Base-by-base conservation (phyloP, 2,113 vertebrate genomes). In the Coptodon rendalli region DNA sequence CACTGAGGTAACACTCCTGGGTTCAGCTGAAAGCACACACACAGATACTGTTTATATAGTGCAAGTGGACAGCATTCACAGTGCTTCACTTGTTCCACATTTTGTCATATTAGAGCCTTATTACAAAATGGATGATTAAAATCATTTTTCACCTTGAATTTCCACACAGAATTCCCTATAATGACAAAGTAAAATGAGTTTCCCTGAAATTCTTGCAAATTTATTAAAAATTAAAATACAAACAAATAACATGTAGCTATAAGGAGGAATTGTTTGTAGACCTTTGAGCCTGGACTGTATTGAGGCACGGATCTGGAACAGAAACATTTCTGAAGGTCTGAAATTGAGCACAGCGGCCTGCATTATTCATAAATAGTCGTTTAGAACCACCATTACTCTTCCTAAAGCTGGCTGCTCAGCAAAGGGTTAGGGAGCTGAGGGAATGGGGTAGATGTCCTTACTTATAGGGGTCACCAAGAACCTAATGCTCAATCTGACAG, bases 1-100 rank as follows among this genome's bases (percentile, higher is more conserved):
- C 98, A 98, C 14, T 86, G 88, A 19, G 97, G 97, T 82, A 97
- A 88, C 66, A 83, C 36, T 48, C 68, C 91, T 24, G 95, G 91
- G 22, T 96, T 93, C 81, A 97, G 54, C 97, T 97, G 91, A 8
- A 68, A 88, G 89, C 54, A 87, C 52, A 87, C 7, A 87, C 5
- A 81, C 6, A 71, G n/a, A 68, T 40, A 22, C 36, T 68, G 34
- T 40, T 13, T 22, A 40, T 68, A 68, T 38, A 7, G 61, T 66
- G 34, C 4, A 38, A 38, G 17, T 66, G 34, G 61, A n/a, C 61
- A 38, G 61, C 61, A 66, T 66, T 0, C 61, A 66, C 34, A 66
- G 34, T 66, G 61, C 34, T 66, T 66, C 61, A 66, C 34, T 66
- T 66, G 1, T 36, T 36, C 31, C 31, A 38, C 34, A 66, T 13